A percentile compares a stretch with the other conserved stretches of the same genome.
Conservation (phyloP, 2,888 invertebrate genomes). For the Isoperla grammatica region DNA sequence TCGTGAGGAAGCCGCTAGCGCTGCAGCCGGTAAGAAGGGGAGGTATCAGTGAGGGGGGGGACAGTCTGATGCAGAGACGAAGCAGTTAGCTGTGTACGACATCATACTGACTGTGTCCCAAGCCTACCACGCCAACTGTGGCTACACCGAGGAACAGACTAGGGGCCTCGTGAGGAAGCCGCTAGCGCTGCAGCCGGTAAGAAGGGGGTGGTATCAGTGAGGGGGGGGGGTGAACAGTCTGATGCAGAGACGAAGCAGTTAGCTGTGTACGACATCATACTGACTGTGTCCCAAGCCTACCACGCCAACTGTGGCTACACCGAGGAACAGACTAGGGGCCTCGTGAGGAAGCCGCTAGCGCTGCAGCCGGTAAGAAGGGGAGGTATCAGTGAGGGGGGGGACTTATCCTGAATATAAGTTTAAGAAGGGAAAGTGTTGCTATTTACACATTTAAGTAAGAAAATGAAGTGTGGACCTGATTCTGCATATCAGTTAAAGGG, state of each 20-base stretch:
- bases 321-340: slow-evolving; percentile 69
- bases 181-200: slow-evolving; percentile 45
- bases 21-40: slow-evolving; percentile 34
- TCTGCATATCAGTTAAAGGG: too few relatives aligned
- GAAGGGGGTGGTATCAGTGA: too few relatives aligned
- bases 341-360: slow-evolving; percentile 63
- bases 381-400: too few relatives aligned
- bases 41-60: too few relatives aligned
- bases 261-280: slow-evolving; percentile 71
- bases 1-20: slow-evolving; percentile 63
- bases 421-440: too few relatives aligned
- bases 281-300: slow-evolving; percentile 78
- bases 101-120: slow-evolving; percentile 71
- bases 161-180: slow-evolving; percentile 63
- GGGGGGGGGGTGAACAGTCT: too few relatives aligned
- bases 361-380: slow-evolving; percentile 34
- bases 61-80: slow-evolving; percentile 49
- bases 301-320: slow-evolving; percentile 83
- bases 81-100: slow-evolving; percentile 67
- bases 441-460: too few relatives aligned
- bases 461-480: too few relatives aligned
- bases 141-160: slow-evolving; percentile 80
- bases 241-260: slow-evolving; percentile 52
- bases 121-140: slow-evolving; percentile 84
- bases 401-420: too few relatives aligned